phyloP scores from a whole-genome alignment of 2,113 vertebrate genomes.

The Nothoprocta perdicaria region DNA sequence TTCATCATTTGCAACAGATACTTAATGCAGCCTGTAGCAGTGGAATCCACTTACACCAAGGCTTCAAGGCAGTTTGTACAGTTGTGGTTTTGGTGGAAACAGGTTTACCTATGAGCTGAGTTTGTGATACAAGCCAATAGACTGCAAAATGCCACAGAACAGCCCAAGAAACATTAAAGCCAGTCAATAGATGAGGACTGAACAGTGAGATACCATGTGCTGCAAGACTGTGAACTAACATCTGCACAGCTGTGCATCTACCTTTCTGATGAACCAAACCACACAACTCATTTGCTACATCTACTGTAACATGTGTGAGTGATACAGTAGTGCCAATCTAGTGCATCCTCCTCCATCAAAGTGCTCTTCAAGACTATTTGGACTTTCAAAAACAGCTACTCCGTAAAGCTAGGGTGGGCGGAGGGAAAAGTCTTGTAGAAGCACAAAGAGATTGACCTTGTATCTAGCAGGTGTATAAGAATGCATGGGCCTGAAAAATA shows the following conservation, averaged over 20 bases:
- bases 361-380: background rate
- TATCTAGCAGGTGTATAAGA: background rate
- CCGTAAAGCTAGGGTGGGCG: rapidly evolving
- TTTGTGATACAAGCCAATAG: background rate
- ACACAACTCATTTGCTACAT: background rate
- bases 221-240: background rate
- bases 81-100: background rate
- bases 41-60: background rate
- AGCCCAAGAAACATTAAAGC: background rate
- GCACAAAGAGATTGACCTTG: background rate
- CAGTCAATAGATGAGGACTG: background rate
- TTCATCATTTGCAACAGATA: background rate
- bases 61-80: background rate
- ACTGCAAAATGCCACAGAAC: background rate
- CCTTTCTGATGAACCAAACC: background rate
- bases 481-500: background rate
- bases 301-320: background rate
- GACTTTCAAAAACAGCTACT: background rate
- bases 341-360: background rate
- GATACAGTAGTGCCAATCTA: background rate
- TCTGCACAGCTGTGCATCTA: background rate
- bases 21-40: background rate
- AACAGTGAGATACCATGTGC: background rate
- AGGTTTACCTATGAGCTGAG: background rate
- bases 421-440: background rate